phyloP scores from a whole-genome alignment of 1,140 invertebrate genomes.

The Sipha flava region DNA sequence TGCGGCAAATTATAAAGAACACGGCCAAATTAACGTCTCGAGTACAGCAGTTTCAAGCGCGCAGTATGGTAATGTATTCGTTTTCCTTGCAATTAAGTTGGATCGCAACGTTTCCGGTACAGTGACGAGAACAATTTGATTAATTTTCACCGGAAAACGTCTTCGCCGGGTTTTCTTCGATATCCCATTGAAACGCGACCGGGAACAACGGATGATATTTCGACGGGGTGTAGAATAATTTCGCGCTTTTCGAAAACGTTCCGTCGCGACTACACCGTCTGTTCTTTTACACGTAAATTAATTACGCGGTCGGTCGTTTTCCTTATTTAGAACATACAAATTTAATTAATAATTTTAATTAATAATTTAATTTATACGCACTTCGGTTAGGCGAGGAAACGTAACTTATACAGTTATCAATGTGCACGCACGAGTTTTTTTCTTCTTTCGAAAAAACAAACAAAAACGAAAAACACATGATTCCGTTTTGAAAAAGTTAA shows the following conservation, averaged over 20 bases:
- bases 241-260: neutral
- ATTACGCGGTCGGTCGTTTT: neutral
- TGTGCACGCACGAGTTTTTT: neutral
- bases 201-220: neutral
- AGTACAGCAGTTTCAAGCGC: too few relatives aligned
- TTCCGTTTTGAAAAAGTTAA: neutral
- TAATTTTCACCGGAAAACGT: neutral
- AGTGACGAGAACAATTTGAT: neutral
- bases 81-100: too few relatives aligned
- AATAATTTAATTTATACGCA: too few relatives aligned
- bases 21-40: too few relatives aligned
- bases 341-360: too few relatives aligned
- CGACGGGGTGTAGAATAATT: neutral
- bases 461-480: too few relatives aligned
- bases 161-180: neutral
- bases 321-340: neutral
- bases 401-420: too few relatives aligned
- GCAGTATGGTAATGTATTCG: too few relatives aligned
- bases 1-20: too few relatives aligned
- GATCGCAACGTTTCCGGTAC: neutral
- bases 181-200: neutral
- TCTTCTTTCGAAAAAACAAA: neutral
- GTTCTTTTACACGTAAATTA: neutral
- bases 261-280: too few relatives aligned
- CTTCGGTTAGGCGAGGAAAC: too few relatives aligned